phyloP scores from a whole-genome alignment of 2,797 vertebrate genomes.

The Rallus crepitans region DNA sequence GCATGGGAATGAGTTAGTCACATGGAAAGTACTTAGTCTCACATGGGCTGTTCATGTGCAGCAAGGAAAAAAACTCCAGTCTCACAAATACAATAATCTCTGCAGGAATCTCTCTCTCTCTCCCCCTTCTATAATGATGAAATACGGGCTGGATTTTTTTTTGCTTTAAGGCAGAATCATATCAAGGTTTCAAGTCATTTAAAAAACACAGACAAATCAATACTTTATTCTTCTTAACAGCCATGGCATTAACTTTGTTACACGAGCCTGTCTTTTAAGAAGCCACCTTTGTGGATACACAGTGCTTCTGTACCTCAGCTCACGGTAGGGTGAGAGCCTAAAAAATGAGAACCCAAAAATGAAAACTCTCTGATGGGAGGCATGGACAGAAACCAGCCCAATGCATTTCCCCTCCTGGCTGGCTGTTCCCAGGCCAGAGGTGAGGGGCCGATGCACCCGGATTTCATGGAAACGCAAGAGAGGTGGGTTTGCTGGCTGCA shows the following conservation, averaged over 20 bases:
- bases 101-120: conserved; percentile 68
- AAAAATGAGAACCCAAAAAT: background rate
- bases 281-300: background rate
- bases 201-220: background rate
- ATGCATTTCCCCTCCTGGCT: background rate
- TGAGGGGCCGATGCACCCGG: conserved; percentile 46
- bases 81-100: conserved; percentile 76
- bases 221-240: conserved; percentile 8
- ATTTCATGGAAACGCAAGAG: conserved; percentile 16
- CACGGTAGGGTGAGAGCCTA: background rate
- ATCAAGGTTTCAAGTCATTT: conserved; percentile 32
- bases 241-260: background rate
- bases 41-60: conserved; percentile 87
- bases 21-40: conserved; percentile 85
- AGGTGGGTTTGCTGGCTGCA: conserved; percentile 2
- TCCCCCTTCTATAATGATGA: conserved; percentile 27
- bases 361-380: background rate
- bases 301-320: background rate
- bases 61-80: conserved; percentile 39
- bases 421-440: background rate
- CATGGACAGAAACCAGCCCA: background rate
- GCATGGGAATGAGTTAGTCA: conserved; percentile 80
- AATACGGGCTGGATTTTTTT: conserved; percentile 27
- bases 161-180: conserved; percentile 50
- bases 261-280: background rate